These are phyloP conservation scores for Lycocorax pyrrhopterus DNA, from an alignment of 2,113 vertebrate species.

Conservation along the genomic window DNA sequence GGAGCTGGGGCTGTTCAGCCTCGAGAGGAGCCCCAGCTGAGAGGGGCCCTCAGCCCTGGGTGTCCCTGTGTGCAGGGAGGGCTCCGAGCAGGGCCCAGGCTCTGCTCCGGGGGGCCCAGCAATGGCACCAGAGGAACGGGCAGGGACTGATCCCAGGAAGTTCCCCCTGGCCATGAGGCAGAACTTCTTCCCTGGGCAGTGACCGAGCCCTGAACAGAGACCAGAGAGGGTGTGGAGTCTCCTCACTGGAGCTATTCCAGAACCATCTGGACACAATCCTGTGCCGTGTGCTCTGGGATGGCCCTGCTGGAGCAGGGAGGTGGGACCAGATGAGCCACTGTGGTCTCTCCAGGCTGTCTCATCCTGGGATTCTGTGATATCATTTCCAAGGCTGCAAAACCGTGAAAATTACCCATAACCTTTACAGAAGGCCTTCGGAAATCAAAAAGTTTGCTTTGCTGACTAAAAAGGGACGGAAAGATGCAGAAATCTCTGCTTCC, in stretches of 20 bases:
- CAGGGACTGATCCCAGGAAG: background rate
- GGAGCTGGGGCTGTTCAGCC: background rate
- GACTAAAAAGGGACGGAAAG: background rate
- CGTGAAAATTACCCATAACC: background rate
- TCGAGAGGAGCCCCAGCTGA: background rate
- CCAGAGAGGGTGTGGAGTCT: background rate
- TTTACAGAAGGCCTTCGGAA: background rate
- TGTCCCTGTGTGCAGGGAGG: background rate
- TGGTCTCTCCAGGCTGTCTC: background rate
- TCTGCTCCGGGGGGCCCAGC: background rate
- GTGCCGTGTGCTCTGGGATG: background rate
- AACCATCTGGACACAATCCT: fast-evolving
- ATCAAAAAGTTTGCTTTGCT: background rate
- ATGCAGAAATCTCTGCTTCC: background rate
- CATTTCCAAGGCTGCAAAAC: background rate
- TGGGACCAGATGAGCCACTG: background rate
- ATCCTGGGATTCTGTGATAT: background rate
- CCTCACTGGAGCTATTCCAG: background rate
- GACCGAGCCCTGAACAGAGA: fast-evolving
- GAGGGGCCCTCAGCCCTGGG: background rate
- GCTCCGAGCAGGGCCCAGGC: background rate
- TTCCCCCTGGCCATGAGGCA: background rate
- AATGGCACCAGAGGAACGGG: background rate
- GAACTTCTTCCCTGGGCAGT: background rate
- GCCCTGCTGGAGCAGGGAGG: background rate